These are phyloP conservation scores for Dendrolimus punctatus DNA, from an alignment of 1,140 invertebrate genomes.

Conservation along the genomic window DNA sequence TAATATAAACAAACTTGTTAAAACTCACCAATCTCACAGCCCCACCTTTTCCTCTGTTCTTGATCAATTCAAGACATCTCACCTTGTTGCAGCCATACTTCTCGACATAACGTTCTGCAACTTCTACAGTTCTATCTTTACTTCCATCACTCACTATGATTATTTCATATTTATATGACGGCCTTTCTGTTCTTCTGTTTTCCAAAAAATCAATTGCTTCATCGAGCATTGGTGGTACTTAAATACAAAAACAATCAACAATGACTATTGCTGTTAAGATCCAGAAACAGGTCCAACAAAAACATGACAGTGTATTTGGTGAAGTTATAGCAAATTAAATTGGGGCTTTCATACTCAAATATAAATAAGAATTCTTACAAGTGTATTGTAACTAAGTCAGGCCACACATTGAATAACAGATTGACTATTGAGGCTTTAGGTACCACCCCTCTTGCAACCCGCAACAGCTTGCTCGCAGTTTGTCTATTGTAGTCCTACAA, in stretches of 20 bases:
- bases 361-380: too few relatives aligned
- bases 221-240: conserved; percentile 94
- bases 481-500: too few relatives aligned
- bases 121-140: conserved; percentile 86
- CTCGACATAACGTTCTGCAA: conserved; percentile 83
- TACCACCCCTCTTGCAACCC: too few relatives aligned
- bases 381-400: too few relatives aligned
- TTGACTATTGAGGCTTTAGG: too few relatives aligned
- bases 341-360: too few relatives aligned
- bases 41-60: conserved; percentile 97
- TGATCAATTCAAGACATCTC: conserved; percentile 86
- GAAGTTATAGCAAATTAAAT: too few relatives aligned
- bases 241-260: conserved; percentile 32
- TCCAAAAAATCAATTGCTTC: conserved; percentile 91
- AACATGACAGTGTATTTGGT: too few relatives aligned
- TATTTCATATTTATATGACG: conserved; percentile 90
- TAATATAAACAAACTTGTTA: too few relatives aligned
- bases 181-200: conserved; percentile 69
- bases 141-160: conserved; percentile 98
- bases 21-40: conserved; percentile 88
- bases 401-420: too few relatives aligned
- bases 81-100: conserved; percentile 85
- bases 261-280: conserved; percentile 4
- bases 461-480: too few relatives aligned
- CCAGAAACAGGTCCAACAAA: too few relatives aligned